A percentile compares a stretch with the other conserved stretches of the same genome.
phyloP scores from a whole-genome alignment of 2,113 vertebrate genomes.

The Syngnathus floridae region DNA sequence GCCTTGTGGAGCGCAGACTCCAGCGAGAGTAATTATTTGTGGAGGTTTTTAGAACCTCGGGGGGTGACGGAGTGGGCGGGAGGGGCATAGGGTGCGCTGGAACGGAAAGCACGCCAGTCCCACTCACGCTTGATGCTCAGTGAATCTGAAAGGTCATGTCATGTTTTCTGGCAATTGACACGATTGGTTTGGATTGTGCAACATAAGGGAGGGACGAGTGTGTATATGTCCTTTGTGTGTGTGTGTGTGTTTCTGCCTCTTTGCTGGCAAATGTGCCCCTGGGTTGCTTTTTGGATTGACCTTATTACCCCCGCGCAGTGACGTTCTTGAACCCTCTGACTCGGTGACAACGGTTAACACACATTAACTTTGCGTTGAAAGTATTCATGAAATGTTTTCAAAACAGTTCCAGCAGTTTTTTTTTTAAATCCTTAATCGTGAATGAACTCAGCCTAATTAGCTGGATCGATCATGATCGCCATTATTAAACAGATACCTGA shows the following conservation, averaged over 20 bases:
- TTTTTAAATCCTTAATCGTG: background rate
- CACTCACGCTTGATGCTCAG: slow-evolving; percentile 83
- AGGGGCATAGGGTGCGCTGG: slow-evolving; percentile 77
- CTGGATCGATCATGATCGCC: slow-evolving; percentile 52
- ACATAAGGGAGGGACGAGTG: slow-evolving; percentile 77
- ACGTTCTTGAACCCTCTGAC: slow-evolving; percentile 65
- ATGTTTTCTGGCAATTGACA: slow-evolving; percentile 98
- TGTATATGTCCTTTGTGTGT: slow-evolving; percentile 32
- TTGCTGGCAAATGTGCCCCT: slow-evolving; percentile 84
- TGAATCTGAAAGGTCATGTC: slow-evolving; percentile 96
- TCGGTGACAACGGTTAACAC: slow-evolving; percentile 27
- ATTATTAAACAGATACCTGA: slow-evolving; percentile 33
- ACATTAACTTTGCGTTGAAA: background rate
- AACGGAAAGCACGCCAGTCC: slow-evolving; percentile 86
- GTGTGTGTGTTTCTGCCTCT: slow-evolving; percentile 74
- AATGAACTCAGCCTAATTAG: slow-evolving; percentile 44
- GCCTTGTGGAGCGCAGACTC: slow-evolving; percentile 81
- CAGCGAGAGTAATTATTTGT: slow-evolving; percentile 87
- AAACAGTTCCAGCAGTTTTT: no score
- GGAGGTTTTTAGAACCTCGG: slow-evolving; percentile 79
- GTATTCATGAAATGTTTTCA: no score
- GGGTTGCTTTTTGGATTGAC: slow-evolving; percentile 89
- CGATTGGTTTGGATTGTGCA: slow-evolving; percentile 90
- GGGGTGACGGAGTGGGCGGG: slow-evolving; percentile 76
- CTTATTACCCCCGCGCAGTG: slow-evolving; percentile 86